A percentile compares a stretch with the other conserved stretches of the same genome.
Conservation (phyloP, 2,888 invertebrate genomes). For the Drosophila formosana region DNA sequence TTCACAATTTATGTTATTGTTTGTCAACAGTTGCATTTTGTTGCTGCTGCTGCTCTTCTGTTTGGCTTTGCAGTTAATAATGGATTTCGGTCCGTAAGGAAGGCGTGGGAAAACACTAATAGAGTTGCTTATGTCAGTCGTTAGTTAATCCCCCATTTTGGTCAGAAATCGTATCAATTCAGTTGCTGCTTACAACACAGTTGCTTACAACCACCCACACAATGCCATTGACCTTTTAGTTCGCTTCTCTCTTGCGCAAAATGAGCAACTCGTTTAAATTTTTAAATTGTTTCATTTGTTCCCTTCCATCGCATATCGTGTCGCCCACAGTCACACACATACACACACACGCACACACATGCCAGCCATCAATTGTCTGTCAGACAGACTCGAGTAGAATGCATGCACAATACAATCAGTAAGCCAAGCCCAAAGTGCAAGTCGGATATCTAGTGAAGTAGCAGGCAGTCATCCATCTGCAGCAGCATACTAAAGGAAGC, state of each 20-base stretch:
- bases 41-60: background rate
- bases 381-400: background rate
- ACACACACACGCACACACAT: slow-evolving; percentile 7
- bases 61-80: slow-evolving; percentile 14
- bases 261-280: slow-evolving; percentile 27
- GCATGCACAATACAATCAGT: slow-evolving; percentile 20
- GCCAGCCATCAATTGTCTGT: slow-evolving; percentile 21
- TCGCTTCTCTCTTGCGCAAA: background rate
- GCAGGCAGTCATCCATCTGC: slow-evolving; percentile 21
- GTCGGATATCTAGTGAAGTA: slow-evolving; percentile 19
- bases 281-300: slow-evolving; percentile 27
- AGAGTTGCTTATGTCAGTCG: slow-evolving; percentile 29
- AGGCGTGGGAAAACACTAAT: slow-evolving; percentile 35
- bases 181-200: slow-evolving; percentile 9
- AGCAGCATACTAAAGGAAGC: slow-evolving; percentile 14
- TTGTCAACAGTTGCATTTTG: slow-evolving; percentile 42
- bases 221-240: slow-evolving; percentile 29
- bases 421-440: slow-evolving; percentile 26
- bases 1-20: slow-evolving; percentile 47
- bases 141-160: slow-evolving; percentile 18
- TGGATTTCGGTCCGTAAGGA: slow-evolving; percentile 19
- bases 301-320: slow-evolving; percentile 2
- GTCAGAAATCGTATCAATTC: slow-evolving; percentile 20
- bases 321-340: slow-evolving; percentile 8
- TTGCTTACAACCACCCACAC: slow-evolving; percentile 3